Evolutionary conservation across 1,140 invertebrate genomes (phyloP).

Genomic region (Cryptotermes secundus): DNA sequence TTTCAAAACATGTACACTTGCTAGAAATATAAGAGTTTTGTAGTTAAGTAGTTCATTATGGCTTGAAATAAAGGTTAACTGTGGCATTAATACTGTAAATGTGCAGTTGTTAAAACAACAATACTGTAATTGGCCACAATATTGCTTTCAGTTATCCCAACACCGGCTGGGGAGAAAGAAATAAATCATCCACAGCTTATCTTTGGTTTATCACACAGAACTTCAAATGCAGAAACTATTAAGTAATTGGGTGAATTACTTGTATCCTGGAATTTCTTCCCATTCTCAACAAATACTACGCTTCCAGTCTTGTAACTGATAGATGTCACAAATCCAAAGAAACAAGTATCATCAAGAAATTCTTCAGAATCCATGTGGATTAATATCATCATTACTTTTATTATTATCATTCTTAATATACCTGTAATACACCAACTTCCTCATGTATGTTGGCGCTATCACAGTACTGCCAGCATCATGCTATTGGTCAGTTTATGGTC

Average conservation of each 20-base stretch:
- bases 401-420: background rate
- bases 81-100: background rate
- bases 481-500: background rate
- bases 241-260: background rate
- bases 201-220: background rate
- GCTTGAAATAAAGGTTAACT: background rate
- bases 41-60: background rate
- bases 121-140: background rate
- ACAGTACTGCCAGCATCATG: conserved; percentile 9
- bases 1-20: background rate
- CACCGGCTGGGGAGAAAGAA: background rate
- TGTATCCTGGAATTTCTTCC: background rate
- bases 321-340: background rate
- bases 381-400: background rate
- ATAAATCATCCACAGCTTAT: background rate
- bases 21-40: background rate
- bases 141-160: conserved; percentile 1
- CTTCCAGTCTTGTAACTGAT: background rate
- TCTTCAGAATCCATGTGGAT: background rate
- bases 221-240: background rate
- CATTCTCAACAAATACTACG: no score
- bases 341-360: background rate
- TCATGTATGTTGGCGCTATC: background rate
- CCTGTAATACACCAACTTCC: background rate
- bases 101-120: background rate